Evolutionary conservation across 2,797 vertebrate genomes (phyloP).

Genomic region (Falco berigora): DNA sequence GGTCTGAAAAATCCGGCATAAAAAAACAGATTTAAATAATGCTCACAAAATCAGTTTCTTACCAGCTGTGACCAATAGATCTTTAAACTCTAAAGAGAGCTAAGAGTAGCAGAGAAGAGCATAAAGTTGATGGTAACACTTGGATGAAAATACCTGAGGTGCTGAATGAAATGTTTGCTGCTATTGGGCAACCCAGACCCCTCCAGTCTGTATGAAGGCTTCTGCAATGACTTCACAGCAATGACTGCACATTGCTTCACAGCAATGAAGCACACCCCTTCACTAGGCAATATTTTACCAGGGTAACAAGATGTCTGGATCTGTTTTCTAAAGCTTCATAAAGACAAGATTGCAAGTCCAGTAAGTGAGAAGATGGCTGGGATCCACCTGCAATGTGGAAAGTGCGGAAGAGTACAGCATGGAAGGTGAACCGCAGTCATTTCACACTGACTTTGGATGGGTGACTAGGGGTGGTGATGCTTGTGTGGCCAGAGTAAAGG

Average conservation of each 20-base stretch:
- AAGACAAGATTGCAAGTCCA: not conserved
- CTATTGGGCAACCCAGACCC: not conserved
- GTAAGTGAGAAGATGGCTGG: not conserved
- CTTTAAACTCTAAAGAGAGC: not conserved
- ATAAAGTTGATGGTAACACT: not conserved
- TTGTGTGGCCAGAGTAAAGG: not conserved
- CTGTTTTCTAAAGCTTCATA: not conserved
- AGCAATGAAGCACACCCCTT: not conserved
- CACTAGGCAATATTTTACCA: not conserved
- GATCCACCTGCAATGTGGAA: not conserved
- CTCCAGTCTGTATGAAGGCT: not conserved
- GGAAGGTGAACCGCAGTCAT: not conserved
- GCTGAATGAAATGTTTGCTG: not conserved
- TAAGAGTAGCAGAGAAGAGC: not conserved
- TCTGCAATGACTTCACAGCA: not conserved
- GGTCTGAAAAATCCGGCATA: not conserved
- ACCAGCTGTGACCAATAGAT: not conserved
- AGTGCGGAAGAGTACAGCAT: fast-evolving
- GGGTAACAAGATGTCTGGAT: not conserved
- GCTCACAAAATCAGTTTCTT: not conserved
- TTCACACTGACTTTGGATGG: not conserved
- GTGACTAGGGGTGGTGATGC: fast-evolving
- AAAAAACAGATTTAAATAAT: not conserved
- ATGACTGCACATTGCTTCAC: too few relatives aligned
- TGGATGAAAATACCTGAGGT: not conserved